Conservation (phyloP, 2,888 invertebrate genomes). For the Taphrorychus bicolor region DNA sequence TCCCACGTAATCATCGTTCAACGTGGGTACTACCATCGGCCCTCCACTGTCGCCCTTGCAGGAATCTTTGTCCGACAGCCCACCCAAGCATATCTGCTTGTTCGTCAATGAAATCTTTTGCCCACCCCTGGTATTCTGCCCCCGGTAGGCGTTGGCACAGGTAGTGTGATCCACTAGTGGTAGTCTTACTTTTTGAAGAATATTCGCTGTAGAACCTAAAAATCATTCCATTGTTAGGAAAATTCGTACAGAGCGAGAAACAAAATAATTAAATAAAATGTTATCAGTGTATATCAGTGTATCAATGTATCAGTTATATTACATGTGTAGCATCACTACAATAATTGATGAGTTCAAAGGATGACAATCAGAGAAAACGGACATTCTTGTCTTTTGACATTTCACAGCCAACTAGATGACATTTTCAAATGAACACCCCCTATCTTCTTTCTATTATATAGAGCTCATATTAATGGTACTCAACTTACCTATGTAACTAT, state of each 20-base stretch:
- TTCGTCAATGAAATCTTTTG: conserved; percentile 43
- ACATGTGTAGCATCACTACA: too few relatives aligned
- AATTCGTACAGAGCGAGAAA: too few relatives aligned
- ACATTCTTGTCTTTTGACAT: too few relatives aligned
- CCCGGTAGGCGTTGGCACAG: conserved; percentile 49
- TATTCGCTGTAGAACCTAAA: conserved; percentile 50
- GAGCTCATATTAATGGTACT: too few relatives aligned
- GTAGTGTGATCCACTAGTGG: conserved; percentile 47
- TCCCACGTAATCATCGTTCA: conserved; percentile 50
- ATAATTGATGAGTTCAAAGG: too few relatives aligned
- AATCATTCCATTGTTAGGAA: conserved; percentile 16
- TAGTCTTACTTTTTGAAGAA: conserved; percentile 60
- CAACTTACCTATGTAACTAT: conserved; percentile 59
- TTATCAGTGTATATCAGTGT: too few relatives aligned
- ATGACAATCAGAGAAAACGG: too few relatives aligned
- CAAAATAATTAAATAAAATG: too few relatives aligned
- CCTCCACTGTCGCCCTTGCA: conserved; percentile 76
- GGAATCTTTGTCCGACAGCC: conserved; percentile 65
- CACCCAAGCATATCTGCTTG: conserved; percentile 71
- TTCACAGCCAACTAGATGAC: too few relatives aligned
- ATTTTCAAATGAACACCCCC: too few relatives aligned
- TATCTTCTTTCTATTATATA: too few relatives aligned
- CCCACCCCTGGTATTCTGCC: conserved; percentile 40
- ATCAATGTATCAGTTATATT: too few relatives aligned
- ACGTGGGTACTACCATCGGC: conserved; percentile 63